Evolutionary conservation across 2,888 invertebrate species (phyloP), one percentile per base, ranked within the genome.

Genomic region (Tryphoninae sp.): DNA sequence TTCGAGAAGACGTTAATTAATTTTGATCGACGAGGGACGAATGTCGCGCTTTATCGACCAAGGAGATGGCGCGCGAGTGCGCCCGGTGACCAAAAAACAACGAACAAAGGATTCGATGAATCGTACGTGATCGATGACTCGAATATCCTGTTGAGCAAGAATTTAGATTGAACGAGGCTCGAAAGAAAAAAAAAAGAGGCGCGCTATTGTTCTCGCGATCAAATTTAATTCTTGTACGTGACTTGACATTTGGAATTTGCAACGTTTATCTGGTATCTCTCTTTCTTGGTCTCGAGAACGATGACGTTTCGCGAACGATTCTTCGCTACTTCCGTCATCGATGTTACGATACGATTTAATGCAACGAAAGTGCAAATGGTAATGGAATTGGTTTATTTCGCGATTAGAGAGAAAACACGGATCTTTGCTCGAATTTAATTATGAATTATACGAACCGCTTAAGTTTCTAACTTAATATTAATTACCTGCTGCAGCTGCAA

Each of bases 401-500:
- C 61, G 42, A 11, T n/a, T 55, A 40, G 45, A 45, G 53, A 59
- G 53, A 59, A 40, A 72, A 59, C 19, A 61, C 33, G 59, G 45
- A 42, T 61, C 61, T 33, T 33, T 22, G 22, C n/a, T 68, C 62
- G 40, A 22, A 71, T 42, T 72, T 13, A 19, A 42, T 33, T 16
- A 59, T 23, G 13, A 40, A 58, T 22, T 19, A 19, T 19, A 19
- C 19, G 19, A 8, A 8, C 7, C 26, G 16, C 33, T 33, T 26
- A 8, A 13, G 8, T 49, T 33, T 19, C 55, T 11, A 22, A 51
- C 55, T 65, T 72, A 19, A 64, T 68, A 62, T 73, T 77, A 84
- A 84, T 91, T 94, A 96, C 97, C 97, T 95, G 96, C 95, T 87
- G 95, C 95, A 90, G 96, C 95, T 87, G 96, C 95, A 88, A 96